Evolutionary conservation across 2,797 vertebrate genomes (phyloP).

Genomic region (Pelochelys cantorii): DNA sequence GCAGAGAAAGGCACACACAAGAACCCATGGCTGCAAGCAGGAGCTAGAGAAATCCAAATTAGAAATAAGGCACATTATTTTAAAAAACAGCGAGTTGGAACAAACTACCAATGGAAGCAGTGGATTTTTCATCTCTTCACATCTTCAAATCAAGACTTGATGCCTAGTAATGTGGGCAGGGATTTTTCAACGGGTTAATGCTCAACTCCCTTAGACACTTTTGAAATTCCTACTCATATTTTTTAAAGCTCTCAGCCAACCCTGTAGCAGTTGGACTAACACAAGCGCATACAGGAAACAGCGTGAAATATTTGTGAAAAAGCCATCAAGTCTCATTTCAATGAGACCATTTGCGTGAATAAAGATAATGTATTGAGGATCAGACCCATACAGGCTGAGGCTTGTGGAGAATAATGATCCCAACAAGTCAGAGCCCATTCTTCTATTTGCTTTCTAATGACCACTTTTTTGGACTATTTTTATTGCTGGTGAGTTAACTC

Average conservation of each 20-base stretch:
- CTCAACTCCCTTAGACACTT: constrained; percentile 17
- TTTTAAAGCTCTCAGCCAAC: constrained; percentile 42
- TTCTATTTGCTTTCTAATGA: constrained; percentile 10
- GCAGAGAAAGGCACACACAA: background rate
- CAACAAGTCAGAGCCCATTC: background rate
- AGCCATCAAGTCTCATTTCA: background rate
- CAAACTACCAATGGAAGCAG: background rate
- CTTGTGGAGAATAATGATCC: constrained; percentile 31
- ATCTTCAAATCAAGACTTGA: background rate
- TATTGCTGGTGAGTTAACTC: constrained; percentile 38
- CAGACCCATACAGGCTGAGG: background rate
- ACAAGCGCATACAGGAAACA: background rate
- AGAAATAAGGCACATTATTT: background rate
- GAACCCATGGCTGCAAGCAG: background rate
- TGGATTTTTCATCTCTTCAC: background rate
- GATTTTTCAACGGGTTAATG: background rate
- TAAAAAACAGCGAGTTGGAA: background rate
- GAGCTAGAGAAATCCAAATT: constrained; percentile 23
- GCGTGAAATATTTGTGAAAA: background rate
- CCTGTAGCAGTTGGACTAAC: constrained; percentile 22
- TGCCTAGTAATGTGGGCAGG: background rate
- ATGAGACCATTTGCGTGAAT: background rate
- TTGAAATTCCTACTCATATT: constrained; percentile 12
- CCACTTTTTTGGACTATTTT: constrained; percentile 25
- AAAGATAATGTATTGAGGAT: constrained; percentile 21